Conservation (phyloP, 2,113 vertebrate genomes). For the Melanotaenia duboulayi region DNA sequence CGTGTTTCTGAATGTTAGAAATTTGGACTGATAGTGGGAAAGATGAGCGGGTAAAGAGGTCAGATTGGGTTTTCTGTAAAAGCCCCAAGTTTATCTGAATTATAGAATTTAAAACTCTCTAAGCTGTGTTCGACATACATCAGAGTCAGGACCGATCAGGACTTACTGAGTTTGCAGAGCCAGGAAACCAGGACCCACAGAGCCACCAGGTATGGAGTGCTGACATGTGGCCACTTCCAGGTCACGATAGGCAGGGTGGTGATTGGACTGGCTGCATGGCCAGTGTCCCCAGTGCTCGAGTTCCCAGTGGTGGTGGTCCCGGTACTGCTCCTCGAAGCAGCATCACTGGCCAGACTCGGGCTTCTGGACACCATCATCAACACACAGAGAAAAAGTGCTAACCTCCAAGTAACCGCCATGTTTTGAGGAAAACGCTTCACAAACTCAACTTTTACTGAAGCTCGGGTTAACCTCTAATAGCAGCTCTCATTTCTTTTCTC, state of each 20-base stretch:
- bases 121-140: too few species aligned
- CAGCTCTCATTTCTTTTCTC: constrained; percentile 18
- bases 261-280: constrained; percentile 22
- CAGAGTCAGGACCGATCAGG: background rate
- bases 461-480: constrained; percentile 4
- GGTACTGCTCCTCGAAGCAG: too few species aligned
- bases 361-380: constrained; percentile 35
- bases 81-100: too few species aligned
- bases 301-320: background rate
- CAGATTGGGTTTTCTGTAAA: too few species aligned
- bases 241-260: constrained; percentile 80
- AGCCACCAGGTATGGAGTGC: constrained; percentile 76
- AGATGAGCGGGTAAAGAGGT: too few species aligned
- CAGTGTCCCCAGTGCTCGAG: background rate
- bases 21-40: too few species aligned
- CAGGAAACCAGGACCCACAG: constrained; percentile 83
- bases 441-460: constrained; percentile 6
- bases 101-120: too few species aligned
- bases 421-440: background rate
- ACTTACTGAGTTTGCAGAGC: constrained; percentile 84
- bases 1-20: too few species aligned
- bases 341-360: background rate
- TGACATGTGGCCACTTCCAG: constrained; percentile 82
- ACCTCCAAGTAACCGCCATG: constrained; percentile 45
- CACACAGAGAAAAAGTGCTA: constrained; percentile 43